Evolutionary conservation across 2,888 invertebrate species (phyloP).

Genomic region (Xestia c-nigrum): DNA sequence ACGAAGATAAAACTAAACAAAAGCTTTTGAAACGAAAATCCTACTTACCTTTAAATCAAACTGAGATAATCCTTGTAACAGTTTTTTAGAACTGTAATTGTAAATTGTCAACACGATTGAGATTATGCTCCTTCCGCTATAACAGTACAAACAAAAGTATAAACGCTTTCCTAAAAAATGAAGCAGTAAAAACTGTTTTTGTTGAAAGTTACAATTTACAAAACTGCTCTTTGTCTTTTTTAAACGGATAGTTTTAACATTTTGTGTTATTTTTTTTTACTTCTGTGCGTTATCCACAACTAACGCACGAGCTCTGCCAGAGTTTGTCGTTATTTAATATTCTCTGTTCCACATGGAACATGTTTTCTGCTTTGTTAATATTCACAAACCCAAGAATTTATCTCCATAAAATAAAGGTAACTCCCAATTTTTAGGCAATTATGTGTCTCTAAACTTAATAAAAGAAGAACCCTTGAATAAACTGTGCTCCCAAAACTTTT

Average conservation of each 20-base stretch:
- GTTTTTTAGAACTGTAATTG: conserved; percentile 8
- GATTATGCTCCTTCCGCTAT: conserved; percentile 2
- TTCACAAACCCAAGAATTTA: background rate
- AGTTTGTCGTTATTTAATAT: conserved; percentile 3
- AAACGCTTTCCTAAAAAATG: conserved; percentile 6
- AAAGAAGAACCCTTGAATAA: background rate
- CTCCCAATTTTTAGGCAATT: background rate
- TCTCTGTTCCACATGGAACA: background rate
- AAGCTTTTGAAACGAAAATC: conserved; percentile 7
- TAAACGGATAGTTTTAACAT: background rate
- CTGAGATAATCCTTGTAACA: background rate
- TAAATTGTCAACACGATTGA: conserved; percentile 19
- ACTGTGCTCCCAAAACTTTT: background rate
- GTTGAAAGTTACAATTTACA: conserved; percentile 1
- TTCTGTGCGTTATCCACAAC: conserved; percentile 3
- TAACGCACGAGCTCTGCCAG: background rate
- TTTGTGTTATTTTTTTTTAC: background rate
- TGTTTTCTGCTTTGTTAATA: conserved; percentile 1
- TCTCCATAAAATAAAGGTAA: background rate
- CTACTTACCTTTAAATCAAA: background rate
- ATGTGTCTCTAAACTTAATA: background rate
- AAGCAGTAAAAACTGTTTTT: conserved; percentile 14
- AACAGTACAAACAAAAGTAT: conserved; percentile 1
- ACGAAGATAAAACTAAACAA: background rate
- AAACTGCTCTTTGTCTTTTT: background rate